phyloP scores from a whole-genome alignment of 2,113 vertebrate genomes.

The Parus major region DNA sequence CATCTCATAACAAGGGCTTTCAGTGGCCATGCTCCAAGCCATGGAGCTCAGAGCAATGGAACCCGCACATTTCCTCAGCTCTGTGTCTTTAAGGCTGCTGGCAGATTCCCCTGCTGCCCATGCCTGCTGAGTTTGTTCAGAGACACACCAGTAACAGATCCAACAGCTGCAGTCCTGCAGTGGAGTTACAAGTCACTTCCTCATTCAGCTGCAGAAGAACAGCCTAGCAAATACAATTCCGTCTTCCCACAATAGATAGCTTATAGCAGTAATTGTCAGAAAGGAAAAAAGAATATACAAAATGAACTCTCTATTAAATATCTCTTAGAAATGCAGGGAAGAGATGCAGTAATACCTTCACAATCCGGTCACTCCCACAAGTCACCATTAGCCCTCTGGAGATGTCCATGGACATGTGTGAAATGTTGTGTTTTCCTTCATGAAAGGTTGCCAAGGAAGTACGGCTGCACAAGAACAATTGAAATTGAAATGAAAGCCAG shows the following conservation, averaged over 20 bases:
- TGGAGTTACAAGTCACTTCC: background rate
- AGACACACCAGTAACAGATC: background rate
- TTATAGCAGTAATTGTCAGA: background rate
- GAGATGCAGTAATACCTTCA: conserved; percentile 82
- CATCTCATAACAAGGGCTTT: background rate
- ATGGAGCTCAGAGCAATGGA: background rate
- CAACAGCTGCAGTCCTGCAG: background rate
- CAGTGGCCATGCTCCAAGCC: background rate
- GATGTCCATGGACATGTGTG: conserved; percentile 94
- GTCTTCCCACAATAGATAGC: background rate
- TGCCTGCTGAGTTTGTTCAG: background rate
- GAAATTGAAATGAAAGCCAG: background rate
- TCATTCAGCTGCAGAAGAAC: background rate
- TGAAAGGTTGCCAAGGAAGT: conserved; percentile 93
- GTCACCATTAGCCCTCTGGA: conserved; percentile 95
- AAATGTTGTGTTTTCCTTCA: conserved; percentile 97
- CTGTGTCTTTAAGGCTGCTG: background rate
- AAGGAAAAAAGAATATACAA: background rate
- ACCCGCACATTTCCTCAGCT: background rate
- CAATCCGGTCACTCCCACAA: conserved; percentile 90
- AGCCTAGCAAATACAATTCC: background rate
- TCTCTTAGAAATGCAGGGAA: background rate
- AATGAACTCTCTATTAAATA: background rate
- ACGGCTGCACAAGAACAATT: conserved; percentile 76
- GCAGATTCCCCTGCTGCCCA: background rate